A percentile compares a stretch with the other conserved stretches of the same genome.
Conservation (phyloP, 2,113 vertebrate species). For the Paedocypris sp. region DNA sequence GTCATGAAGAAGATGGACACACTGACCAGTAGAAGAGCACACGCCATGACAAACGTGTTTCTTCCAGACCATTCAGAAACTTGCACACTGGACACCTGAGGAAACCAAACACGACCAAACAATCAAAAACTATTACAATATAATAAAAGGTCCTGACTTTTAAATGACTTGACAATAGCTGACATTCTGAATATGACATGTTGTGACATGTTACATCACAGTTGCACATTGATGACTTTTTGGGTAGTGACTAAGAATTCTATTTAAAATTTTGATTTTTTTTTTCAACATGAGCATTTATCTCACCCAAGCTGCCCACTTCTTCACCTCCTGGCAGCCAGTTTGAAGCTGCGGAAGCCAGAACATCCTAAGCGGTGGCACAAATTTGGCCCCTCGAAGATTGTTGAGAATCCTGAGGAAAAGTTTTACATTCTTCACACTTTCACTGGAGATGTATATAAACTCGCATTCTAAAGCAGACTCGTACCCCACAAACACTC, state of each 20-base stretch:
- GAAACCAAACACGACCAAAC: neutral
- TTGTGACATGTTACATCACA: too few relatives aligned
- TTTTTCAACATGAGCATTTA: neutral
- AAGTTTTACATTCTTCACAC: neutral
- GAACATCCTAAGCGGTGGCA: slow-evolving; percentile 39
- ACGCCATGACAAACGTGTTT: slow-evolving; percentile 42
- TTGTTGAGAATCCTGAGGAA: slow-evolving; percentile 41
- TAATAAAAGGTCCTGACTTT: too few relatives aligned
- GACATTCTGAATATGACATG: too few relatives aligned
- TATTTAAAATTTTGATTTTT: too few relatives aligned
- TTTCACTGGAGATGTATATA: neutral
- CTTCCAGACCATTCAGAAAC: slow-evolving; percentile 35
- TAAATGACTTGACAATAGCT: too few relatives aligned
- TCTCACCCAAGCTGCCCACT: slow-evolving; percentile 48
- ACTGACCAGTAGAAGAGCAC: slow-evolving; percentile 45
- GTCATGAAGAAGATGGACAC: slow-evolving; percentile 39
- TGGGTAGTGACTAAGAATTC: too few relatives aligned
- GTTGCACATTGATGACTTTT: too few relatives aligned
- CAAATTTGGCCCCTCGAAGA: slow-evolving; percentile 36
- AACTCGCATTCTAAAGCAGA: neutral
- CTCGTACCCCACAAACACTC: slow-evolving; percentile 41
- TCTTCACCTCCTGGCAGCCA: slow-evolving; percentile 30
- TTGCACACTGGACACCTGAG: slow-evolving; percentile 44
- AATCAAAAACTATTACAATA: neutral
- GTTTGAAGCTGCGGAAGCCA: slow-evolving; percentile 35